Percentiles rank a stretch among this genome's conserved stretches.
Conservation (phyloP, 2,888 invertebrate species). For the Amorpha juglandis region DNA sequence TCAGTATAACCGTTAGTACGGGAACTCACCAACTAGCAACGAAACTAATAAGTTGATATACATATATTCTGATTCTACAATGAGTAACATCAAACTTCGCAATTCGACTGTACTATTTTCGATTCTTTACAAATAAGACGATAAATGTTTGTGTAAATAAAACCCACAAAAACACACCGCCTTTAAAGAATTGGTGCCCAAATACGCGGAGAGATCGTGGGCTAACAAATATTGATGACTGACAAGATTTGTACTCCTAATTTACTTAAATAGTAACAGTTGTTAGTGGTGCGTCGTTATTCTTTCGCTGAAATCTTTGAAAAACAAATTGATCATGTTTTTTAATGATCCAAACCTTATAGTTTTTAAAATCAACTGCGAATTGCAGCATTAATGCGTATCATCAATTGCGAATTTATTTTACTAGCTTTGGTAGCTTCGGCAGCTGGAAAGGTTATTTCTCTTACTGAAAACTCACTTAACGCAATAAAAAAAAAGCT, state of each 20-base stretch:
- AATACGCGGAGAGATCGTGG: slow-evolving; percentile 37
- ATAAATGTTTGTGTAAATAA: slow-evolving; percentile 39
- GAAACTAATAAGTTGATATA: background rate
- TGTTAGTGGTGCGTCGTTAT: background rate
- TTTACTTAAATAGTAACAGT: slow-evolving; percentile 5
- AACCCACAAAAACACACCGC: slow-evolving; percentile 33
- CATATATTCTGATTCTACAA: background rate
- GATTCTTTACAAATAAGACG: slow-evolving; percentile 30
- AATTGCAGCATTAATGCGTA: no score
- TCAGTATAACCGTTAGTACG: background rate
- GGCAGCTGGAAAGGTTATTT: no score
- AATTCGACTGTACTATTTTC: background rate
- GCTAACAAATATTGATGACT: slow-evolving; percentile 30
- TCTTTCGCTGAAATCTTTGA: background rate
- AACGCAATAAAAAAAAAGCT: no score
- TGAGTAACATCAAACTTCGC: background rate
- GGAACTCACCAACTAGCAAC: background rate
- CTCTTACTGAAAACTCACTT: no score
- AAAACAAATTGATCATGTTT: background rate
- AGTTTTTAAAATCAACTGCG: no score
- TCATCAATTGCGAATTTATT: no score
- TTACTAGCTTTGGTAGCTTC: no score
- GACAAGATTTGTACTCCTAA: slow-evolving; percentile 25
- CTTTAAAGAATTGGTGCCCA: slow-evolving; percentile 39
- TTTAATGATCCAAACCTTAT: background rate